phyloP scores from a whole-genome alignment of 2,888 invertebrate species.

The Hypsopygia costalis region DNA sequence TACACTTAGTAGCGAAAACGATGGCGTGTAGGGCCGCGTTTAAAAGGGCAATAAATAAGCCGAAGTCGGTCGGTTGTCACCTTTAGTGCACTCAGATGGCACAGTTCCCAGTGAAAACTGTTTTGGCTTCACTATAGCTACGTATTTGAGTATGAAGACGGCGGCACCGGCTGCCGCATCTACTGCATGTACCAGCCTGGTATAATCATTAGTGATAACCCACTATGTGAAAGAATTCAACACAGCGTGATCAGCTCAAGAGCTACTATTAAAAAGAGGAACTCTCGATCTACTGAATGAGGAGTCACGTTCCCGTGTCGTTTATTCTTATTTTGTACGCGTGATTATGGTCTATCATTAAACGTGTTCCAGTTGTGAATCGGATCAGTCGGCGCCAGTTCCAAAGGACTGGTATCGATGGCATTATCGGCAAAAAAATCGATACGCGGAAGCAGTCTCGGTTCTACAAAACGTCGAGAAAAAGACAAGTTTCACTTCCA shows the following conservation, averaged over 20 bases:
- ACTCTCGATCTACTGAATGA: slow-evolving; percentile 7
- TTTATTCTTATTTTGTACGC: slow-evolving; percentile 21
- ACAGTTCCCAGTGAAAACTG: slow-evolving; percentile 57
- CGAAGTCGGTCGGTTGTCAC: slow-evolving; percentile 53
- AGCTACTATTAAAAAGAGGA: slow-evolving; percentile 15
- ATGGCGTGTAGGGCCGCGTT: slow-evolving; percentile 29
- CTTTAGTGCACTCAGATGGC: slow-evolving; percentile 58
- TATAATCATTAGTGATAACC: slow-evolving; percentile 17
- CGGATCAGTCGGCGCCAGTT: slow-evolving; percentile 44
- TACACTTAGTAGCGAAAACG: slow-evolving; percentile 18
- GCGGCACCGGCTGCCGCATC: slow-evolving; percentile 10
- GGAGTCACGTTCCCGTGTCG: slow-evolving; percentile 2
- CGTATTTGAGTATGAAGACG: slow-evolving; percentile 16
- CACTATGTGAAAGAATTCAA: not conserved
- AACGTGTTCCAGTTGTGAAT: slow-evolving; percentile 43
- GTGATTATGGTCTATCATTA: slow-evolving; percentile 25
- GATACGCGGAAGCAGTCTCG: slow-evolving; percentile 60
- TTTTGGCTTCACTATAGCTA: slow-evolving; percentile 38
- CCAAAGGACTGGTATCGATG: slow-evolving; percentile 45
- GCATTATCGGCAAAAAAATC: slow-evolving; percentile 40
- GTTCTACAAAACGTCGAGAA: slow-evolving; percentile 53
- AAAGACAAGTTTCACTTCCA: slow-evolving; percentile 65
- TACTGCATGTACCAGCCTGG: slow-evolving; percentile 15
- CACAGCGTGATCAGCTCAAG: slow-evolving; percentile 10
- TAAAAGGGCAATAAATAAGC: slow-evolving; percentile 52